phyloP scores from a whole-genome alignment of 2,113 vertebrate genomes.

The Nesoenas mayeri region DNA sequence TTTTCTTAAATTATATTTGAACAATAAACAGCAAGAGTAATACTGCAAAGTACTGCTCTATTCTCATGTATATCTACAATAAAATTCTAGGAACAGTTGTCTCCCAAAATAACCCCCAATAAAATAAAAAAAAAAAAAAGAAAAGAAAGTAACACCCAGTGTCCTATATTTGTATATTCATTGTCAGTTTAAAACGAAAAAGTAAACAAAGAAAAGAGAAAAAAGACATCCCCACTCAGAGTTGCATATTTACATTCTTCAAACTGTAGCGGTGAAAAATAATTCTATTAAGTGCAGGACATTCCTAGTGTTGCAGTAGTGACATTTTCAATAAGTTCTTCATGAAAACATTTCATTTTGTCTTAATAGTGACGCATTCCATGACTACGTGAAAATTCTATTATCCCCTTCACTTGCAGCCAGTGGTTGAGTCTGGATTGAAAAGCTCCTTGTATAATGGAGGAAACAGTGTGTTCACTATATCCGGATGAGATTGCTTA shows the following conservation, averaged over 20 bases:
- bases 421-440: slow-evolving; percentile 92
- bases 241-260: slow-evolving; percentile 99
- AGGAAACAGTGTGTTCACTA: slow-evolving; percentile 96
- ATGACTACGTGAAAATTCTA: slow-evolving; percentile 74
- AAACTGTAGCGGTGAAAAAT: slow-evolving; percentile 99
- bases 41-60: slow-evolving; percentile 93
- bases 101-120: slow-evolving; percentile 75
- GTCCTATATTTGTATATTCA: slow-evolving; percentile 80
- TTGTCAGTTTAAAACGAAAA: slow-evolving; percentile 79
- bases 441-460: slow-evolving; percentile 99
- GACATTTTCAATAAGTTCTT: slow-evolving; percentile 80
- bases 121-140: slow-evolving; percentile 74
- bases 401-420: slow-evolving; percentile 91
- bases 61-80: slow-evolving; percentile 92
- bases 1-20: slow-evolving; percentile 98
- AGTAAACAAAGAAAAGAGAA: slow-evolving; percentile 79
- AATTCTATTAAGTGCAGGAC: slow-evolving; percentile 96
- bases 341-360: slow-evolving; percentile 81
- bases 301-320: slow-evolving; percentile 96
- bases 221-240: slow-evolving; percentile 85
- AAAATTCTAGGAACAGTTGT: slow-evolving; percentile 89
- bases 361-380: slow-evolving; percentile 79
- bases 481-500: slow-evolving; percentile 98
- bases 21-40: slow-evolving; percentile 94
- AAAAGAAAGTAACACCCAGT: slow-evolving; percentile 74